Evolutionary conservation across 1,140 invertebrate genomes (phyloP).

Genomic region (Atta texana): DNA sequence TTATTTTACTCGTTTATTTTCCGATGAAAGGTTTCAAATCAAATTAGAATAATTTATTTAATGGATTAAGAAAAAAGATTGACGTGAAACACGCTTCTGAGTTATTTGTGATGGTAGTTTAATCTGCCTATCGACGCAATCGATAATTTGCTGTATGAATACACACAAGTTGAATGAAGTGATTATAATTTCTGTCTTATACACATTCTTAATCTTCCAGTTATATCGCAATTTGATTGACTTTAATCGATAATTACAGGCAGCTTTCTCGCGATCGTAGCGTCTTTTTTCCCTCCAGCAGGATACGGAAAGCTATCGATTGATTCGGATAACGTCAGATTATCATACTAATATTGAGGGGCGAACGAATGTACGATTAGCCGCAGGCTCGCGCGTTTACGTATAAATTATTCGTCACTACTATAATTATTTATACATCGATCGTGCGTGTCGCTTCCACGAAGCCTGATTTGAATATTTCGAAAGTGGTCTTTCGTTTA

Average conservation of each 20-base stretch:
- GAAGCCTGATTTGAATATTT: constrained; percentile 78
- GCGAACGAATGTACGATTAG: constrained; percentile 63
- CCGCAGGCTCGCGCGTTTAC: constrained; percentile 66
- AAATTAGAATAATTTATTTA: constrained; percentile 37
- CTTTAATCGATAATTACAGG: constrained; percentile 47
- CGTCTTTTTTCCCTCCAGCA: not conserved
- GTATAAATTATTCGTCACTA: constrained; percentile 78
- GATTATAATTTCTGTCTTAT: constrained; percentile 40
- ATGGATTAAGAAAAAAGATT: constrained; percentile 2
- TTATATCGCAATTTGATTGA: constrained; percentile 29
- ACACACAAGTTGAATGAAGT: constrained; percentile 28
- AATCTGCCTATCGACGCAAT: constrained; percentile 1
- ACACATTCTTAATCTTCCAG: constrained; percentile 1
- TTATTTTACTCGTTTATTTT: constrained; percentile 16
- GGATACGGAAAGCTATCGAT: constrained; percentile 49
- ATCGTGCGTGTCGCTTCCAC: constrained; percentile 74
- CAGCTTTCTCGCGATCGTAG: not conserved
- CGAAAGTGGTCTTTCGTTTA: constrained; percentile 77
- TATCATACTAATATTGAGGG: constrained; percentile 65
- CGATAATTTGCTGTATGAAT: not conserved
- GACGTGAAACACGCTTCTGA: not conserved
- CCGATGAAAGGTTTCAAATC: not conserved
- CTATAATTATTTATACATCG: constrained; percentile 73
- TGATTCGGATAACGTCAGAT: constrained; percentile 73
- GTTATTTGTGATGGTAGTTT: not conserved